Evolutionary conservation across 2,113 vertebrate genomes (phyloP), one percentile per base, ranked within the genome.

Genomic region (Cryptomyrus ogoouensis): DNA sequence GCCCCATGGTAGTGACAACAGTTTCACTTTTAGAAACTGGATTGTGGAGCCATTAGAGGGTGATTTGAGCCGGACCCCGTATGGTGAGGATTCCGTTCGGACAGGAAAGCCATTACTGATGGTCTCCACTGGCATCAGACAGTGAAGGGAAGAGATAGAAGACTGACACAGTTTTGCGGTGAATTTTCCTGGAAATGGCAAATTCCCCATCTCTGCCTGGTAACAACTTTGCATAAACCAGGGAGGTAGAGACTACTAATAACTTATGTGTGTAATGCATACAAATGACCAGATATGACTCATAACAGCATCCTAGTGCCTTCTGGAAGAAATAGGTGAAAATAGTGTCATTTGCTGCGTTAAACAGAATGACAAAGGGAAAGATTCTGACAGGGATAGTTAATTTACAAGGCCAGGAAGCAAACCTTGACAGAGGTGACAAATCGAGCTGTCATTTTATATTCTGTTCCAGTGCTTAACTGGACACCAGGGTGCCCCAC

Each of bases 401-500:
- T 85, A 85, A 85, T 85, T 47, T 85, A n/a, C 44, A 47, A 85
- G n/a, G 83, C 42, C 83, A 85, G 39, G 83, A 85, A 49, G 42
- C 17, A 47, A 85, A 85, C 19, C 83, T 21, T 49, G 24, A 85
- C 35, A 24, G 46, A 85, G 39, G 83, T 12, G n/a, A 47, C 83
- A 85, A 49, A 49, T 27, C 3, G 42, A 39, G 3, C 46, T 24
- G 83, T 49, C 46, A n/a, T 46, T n/a, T 24, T 84, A 84, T 44
- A 84, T 84, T 85, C 35, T 19, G 39, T 80, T 85, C 19, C 21
- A n/a, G 35, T 24, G 83, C 83, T 47, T 49, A 49, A n/a, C 83
- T 10, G 44, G 24, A 84, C 6, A n/a, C 3, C 44, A 42, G 83
- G 42, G 8, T 47, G 44, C 44, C 8, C 35, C 35, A 80, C 74